Conservation (phyloP, 2,113 vertebrate species). For the Cyanoramphus novaezelandiae region DNA sequence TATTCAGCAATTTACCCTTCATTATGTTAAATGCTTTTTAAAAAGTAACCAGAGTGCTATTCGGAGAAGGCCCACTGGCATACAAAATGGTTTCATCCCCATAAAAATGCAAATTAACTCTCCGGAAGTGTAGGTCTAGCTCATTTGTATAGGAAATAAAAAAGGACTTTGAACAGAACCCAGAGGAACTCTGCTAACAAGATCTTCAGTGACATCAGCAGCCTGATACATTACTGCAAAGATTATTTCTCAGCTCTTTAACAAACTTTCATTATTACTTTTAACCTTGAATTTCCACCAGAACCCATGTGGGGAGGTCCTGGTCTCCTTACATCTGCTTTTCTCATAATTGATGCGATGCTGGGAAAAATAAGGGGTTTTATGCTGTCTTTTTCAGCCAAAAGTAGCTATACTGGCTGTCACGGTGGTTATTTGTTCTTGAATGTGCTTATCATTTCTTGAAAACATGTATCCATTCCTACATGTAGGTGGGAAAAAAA, state of each 20-base stretch:
- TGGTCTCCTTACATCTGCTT: background rate
- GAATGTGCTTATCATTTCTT: background rate
- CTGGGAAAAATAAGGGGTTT: background rate
- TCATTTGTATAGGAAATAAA: constrained; percentile 58
- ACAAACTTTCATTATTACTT: background rate
- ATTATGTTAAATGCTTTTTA: constrained; percentile 62
- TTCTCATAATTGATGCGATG: accelerated
- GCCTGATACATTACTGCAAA: background rate
- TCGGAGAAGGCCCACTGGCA: constrained; percentile 45
- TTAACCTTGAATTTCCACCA: background rate
- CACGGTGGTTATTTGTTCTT: background rate
- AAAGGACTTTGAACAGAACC: constrained; percentile 46
- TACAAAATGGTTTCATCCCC: constrained; percentile 53
- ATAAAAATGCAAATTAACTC: constrained; percentile 72
- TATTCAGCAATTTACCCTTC: constrained; percentile 61
- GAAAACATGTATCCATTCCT: accelerated
- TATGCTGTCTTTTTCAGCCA: background rate
- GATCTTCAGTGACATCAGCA: background rate
- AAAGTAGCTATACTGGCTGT: background rate
- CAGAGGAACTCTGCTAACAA: constrained; percentile 28
- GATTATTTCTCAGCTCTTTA: background rate
- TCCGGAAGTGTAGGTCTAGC: constrained; percentile 43
- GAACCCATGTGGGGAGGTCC: accelerated
- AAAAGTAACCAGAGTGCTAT: constrained; percentile 41
- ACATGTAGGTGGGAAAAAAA: background rate